Base-by-base conservation (phyloP, 2,888 invertebrate species). In the Polia nebulosa region DNA sequence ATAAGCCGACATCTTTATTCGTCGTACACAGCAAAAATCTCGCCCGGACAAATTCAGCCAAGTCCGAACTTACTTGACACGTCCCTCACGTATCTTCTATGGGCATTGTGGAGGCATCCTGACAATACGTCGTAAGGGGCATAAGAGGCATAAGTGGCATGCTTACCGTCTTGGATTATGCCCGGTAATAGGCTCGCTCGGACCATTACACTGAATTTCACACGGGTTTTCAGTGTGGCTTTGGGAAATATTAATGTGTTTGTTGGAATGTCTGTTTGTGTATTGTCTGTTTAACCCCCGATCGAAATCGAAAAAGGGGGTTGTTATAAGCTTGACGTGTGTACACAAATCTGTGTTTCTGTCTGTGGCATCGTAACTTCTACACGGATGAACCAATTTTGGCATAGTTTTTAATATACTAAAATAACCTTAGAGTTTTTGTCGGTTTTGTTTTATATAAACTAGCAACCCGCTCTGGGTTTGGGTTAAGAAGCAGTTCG, bases 81-180 rank as follows among this genome's bases (percentile, higher is more conserved):
- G 47, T 64, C 60, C 68, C 69, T 83, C 80, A 80, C 80, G 84
- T 81, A 58, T 17, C 59, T 68, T 67, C 64, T 76, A 76, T 81
- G 61, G 53, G 72, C 62, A 83, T 83, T 82, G 84, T 84, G 69
- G 44, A 80, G 75, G 75, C 78, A 82, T 81, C 77, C 78, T 73
- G 66, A 85, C 78, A 83, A 85, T 85, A 81, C 72, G 73, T 80
- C 79, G 84, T 87, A 83, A 81, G 81, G 68, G 75, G 72, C 80
- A 87, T 86, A 88, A 85, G 85, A 69, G 76, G 72, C 78, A 87
- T 87, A 88, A 87, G 84, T 84, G 80, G 85, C 76, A 61, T 76
- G 79, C 85, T 83, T 81, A 78, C 83, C 83, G 75, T 82, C 86
- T 82, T 77, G 81, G 88, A 84, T 88, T 87, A 86, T 83, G 71